These are phyloP conservation scores for Cyprinodon variegatus DNA, from an alignment of 2,113 vertebrate genomes.

Conservation along the genomic window DNA sequence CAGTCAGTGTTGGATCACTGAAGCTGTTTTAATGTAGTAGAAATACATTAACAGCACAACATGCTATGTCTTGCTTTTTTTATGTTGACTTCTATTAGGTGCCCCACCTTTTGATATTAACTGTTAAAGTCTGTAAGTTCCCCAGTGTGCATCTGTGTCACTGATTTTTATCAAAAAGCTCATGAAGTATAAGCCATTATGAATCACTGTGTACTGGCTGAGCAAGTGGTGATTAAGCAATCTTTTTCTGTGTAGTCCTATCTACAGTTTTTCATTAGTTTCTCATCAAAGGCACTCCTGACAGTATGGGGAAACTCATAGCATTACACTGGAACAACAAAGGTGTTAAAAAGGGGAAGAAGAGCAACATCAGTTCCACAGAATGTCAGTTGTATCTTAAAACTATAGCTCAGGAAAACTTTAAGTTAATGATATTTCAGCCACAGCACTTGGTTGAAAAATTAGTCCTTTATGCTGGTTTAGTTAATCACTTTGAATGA, in stretches of 20 bases:
- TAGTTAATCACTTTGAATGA: background rate
- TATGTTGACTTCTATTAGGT: background rate
- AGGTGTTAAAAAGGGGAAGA: background rate
- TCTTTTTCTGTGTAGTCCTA: conserved; percentile 19
- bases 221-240: conserved; percentile 55
- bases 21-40: background rate
- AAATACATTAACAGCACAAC: background rate
- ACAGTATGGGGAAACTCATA: conserved; percentile 16
- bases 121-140: background rate
- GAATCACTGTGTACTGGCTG: conserved; percentile 51
- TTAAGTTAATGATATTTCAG: background rate
- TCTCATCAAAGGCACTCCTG: conserved; percentile 39
- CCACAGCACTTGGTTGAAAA: background rate
- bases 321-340: background rate
- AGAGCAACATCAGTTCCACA: background rate
- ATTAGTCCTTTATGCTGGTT: background rate
- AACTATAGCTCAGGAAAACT: background rate
- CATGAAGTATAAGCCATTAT: conserved; percentile 31
- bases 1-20: background rate
- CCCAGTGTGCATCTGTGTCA: background rate
- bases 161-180: conserved; percentile 8
- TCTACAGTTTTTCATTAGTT: conserved; percentile 13
- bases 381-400: background rate
- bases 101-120: background rate
- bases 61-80: background rate